phyloP scores from a whole-genome alignment of 2,888 invertebrate species.

The Automeris io region DNA sequence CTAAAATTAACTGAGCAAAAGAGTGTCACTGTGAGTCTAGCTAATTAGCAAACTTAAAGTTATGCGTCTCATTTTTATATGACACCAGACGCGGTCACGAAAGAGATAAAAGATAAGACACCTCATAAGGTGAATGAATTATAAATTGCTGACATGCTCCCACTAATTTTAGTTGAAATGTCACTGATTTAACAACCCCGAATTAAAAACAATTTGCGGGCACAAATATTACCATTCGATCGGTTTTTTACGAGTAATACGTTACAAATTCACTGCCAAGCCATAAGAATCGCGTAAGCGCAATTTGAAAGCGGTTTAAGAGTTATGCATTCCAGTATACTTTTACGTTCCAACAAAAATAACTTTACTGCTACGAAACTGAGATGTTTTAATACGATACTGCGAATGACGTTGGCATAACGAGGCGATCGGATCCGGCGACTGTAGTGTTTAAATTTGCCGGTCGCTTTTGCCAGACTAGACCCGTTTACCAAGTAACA shows the following conservation, averaged over 20 bases:
- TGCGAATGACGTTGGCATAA: slow-evolving; percentile 11
- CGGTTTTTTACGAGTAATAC: neutral
- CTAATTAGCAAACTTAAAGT: slow-evolving; percentile 59
- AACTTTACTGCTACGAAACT: slow-evolving; percentile 24
- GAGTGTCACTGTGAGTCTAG: slow-evolving; percentile 43
- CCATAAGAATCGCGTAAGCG: slow-evolving; percentile 10
- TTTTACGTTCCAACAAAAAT: slow-evolving; percentile 29
- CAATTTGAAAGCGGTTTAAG: slow-evolving; percentile 28
- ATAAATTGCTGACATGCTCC: slow-evolving; percentile 34
- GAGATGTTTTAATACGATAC: slow-evolving; percentile 11
- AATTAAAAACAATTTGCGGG: neutral
- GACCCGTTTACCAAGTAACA: slow-evolving; percentile 5
- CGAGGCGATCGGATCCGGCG: slow-evolving; percentile 10
- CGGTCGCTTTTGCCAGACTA: slow-evolving; percentile 6
- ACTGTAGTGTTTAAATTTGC: slow-evolving; percentile 15
- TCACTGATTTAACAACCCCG: slow-evolving; percentile 8
- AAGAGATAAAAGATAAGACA: slow-evolving; percentile 32
- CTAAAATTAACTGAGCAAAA: slow-evolving; percentile 28
- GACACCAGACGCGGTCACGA: slow-evolving; percentile 28
- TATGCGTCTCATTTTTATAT: slow-evolving; percentile 48
- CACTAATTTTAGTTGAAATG: slow-evolving; percentile 21
- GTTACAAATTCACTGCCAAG: slow-evolving; percentile 6
- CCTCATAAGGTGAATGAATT: slow-evolving; percentile 53
- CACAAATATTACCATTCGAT: neutral
- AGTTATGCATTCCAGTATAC: slow-evolving; percentile 27